phyloP scores from a whole-genome alignment of 2,797 vertebrate genomes.

The Gallinago stenura region DNA sequence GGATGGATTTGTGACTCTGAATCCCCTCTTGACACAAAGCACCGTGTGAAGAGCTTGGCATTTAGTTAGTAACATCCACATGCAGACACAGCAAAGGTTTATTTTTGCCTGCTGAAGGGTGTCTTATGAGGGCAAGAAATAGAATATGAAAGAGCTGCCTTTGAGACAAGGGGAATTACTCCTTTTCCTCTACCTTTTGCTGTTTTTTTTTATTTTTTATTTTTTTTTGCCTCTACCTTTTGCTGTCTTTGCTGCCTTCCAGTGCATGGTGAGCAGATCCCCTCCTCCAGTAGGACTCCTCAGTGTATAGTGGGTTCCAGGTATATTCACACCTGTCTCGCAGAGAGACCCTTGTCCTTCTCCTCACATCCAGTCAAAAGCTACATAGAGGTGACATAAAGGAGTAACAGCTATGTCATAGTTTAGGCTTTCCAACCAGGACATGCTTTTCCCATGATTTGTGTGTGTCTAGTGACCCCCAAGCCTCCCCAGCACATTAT shows the following conservation, averaged over 20 bases:
- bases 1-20: background rate
- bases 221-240: background rate
- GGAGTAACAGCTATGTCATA: background rate
- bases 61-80: background rate
- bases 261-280: background rate
- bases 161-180: background rate
- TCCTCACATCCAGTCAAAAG: background rate
- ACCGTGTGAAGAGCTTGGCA: background rate
- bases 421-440: background rate
- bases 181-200: background rate
- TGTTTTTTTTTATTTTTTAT: background rate
- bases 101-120: background rate
- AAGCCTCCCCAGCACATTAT: background rate
- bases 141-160: background rate
- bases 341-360: background rate
- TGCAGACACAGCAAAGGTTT: background rate
- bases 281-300: background rate
- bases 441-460: background rate
- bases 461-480: background rate
- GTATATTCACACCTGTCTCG: background rate
- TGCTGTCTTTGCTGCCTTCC: background rate
- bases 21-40: background rate
- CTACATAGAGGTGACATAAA: accelerated
- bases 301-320: accelerated
- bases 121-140: background rate